A percentile compares a stretch with the other conserved stretches of the same genome.
phyloP scores from a whole-genome alignment of 23 tunicate genomes.

The Botrylloides violaceus region DNA sequence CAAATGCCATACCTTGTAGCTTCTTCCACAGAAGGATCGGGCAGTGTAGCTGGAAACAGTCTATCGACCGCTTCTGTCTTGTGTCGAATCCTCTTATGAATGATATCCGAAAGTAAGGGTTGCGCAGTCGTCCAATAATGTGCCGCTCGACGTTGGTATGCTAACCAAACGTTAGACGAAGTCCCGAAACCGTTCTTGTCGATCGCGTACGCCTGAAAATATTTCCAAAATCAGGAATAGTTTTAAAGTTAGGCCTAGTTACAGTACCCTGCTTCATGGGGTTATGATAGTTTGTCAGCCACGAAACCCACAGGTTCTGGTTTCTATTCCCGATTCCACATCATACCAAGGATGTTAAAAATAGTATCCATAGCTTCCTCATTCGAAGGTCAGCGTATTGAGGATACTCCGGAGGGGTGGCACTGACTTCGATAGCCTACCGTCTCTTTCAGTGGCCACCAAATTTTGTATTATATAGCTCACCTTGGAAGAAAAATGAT shows the following conservation, averaged over 20 bases:
- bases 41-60: constrained; percentile 47
- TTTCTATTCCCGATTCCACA: too few relatives aligned
- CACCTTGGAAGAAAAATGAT: constrained; percentile 87
- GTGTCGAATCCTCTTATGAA: constrained; percentile 3
- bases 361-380: too few relatives aligned
- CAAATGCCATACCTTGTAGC: constrained; percentile 35
- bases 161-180: constrained; percentile 35
- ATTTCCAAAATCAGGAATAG: background rate
- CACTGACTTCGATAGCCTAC: too few relatives aligned
- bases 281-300: too few relatives aligned
- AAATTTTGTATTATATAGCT: too few relatives aligned
- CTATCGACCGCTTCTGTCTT: constrained; percentile 29
- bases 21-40: constrained; percentile 33
- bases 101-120: constrained; percentile 30
- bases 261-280: too few relatives aligned
- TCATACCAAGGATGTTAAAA: too few relatives aligned
- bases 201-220: constrained; percentile 15
- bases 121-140: constrained; percentile 55
- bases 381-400: too few relatives aligned
- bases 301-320: too few relatives aligned
- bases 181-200: constrained; percentile 5
- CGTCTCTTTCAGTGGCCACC: too few relatives aligned
- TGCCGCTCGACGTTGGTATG: constrained; percentile 67
- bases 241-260: background rate
- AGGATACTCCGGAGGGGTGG: too few relatives aligned